phyloP scores from a whole-genome alignment of 2,888 invertebrate genomes.

The Yponomeuta plumbellus region DNA sequence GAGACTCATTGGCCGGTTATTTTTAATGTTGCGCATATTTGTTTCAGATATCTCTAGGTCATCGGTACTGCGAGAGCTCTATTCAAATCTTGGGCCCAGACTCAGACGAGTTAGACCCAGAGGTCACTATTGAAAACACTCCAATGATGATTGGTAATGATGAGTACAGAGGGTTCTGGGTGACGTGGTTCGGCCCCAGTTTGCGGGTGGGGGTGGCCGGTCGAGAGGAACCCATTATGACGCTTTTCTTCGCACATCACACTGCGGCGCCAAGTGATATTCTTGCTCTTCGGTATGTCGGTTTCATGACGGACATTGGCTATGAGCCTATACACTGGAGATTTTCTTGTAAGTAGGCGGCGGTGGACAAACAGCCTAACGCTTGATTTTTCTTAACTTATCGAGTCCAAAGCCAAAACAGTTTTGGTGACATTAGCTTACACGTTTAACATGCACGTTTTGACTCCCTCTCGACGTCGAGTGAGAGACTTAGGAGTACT shows the following conservation, averaged over 20 bases:
- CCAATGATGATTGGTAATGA: not conserved
- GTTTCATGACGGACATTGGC: not conserved
- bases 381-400: conserved; percentile 3
- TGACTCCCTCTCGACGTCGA: too few species aligned
- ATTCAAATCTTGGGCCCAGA: not conserved
- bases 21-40: not conserved
- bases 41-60: not conserved
- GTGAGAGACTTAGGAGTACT: too few species aligned
- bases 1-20: too few species aligned
- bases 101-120: too few species aligned
- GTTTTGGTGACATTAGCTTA: too few species aligned
- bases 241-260: not conserved
- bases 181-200: not conserved
- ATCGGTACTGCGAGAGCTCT: not conserved
- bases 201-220: not conserved
- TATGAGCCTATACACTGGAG: not conserved
- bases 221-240: not conserved
- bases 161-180: conserved; percentile 3
- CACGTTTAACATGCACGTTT: too few species aligned
- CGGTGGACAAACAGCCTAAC: too few species aligned
- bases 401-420: too few species aligned
- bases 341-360: not conserved
- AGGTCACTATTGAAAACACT: not conserved
- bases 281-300: not conserved
- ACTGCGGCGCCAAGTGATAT: not conserved